Percentiles rank a stretch among this genome's conserved stretches.
Conservation (phyloP, 2,888 invertebrate genomes). For the Heliconius hortense region DNA sequence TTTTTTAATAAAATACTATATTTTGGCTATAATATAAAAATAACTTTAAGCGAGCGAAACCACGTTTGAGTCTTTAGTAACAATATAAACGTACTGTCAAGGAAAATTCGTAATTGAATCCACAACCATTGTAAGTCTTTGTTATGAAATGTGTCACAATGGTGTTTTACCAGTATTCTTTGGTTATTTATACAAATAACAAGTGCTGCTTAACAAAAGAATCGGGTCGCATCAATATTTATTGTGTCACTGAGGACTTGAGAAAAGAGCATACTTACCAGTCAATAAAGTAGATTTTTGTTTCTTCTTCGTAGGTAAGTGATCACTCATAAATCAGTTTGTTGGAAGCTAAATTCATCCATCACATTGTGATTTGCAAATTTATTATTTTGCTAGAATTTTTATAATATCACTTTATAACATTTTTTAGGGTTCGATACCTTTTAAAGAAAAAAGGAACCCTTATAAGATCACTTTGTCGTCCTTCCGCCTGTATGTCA, state of each 20-base stretch:
- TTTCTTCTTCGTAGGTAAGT: neutral
- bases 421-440: neutral
- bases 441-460: no score
- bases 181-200: conserved; percentile 7
- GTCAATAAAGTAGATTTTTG: conserved; percentile 4
- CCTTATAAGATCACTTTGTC: no score
- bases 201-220: conserved; percentile 24
- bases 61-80: neutral
- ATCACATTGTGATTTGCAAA: neutral
- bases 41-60: no score
- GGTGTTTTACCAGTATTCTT: neutral
- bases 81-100: neutral
- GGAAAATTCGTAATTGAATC: neutral
- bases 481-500: no score
- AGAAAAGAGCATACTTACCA: conserved; percentile 18
- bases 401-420: neutral
- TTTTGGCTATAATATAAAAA: no score
- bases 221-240: conserved; percentile 31
- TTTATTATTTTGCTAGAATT: neutral
- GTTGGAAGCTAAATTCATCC: neutral
- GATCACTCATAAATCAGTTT: neutral
- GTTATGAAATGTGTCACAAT: neutral
- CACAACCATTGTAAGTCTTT: neutral
- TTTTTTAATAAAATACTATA: no score
- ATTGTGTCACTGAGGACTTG: conserved; percentile 14